Conservation (phyloP, 1,140 invertebrate species). For the Papilio polytes region DNA sequence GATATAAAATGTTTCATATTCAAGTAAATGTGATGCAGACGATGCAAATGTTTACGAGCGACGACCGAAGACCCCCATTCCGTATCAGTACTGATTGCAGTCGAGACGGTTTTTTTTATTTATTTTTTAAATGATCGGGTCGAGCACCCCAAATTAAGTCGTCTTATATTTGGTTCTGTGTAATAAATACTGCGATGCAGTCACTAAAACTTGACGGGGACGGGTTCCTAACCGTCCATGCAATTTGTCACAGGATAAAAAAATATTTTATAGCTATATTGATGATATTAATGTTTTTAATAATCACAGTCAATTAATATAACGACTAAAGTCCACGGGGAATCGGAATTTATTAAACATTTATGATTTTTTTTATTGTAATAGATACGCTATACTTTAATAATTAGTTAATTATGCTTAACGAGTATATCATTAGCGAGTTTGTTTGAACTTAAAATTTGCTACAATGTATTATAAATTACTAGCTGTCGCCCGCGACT, state of each 20-base stretch:
- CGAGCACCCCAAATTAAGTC: slow-evolving; percentile 18
- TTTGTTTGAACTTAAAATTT: not conserved
- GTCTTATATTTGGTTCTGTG: slow-evolving; percentile 13
- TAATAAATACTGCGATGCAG: slow-evolving; percentile 7
- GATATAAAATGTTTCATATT: slow-evolving; percentile 23
- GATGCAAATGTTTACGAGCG: slow-evolving; percentile 24
- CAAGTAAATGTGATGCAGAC: slow-evolving; percentile 12
- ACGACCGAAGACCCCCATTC: slow-evolving; percentile 19
- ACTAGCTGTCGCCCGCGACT: no score
- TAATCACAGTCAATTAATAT: slow-evolving; percentile 1
- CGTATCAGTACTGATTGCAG: slow-evolving; percentile 19
- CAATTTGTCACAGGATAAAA: not conserved
- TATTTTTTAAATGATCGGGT: not conserved
- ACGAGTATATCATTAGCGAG: not conserved
- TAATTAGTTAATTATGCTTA: not conserved
- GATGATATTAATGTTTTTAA: not conserved
- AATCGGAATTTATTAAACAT: not conserved
- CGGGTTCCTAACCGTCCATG: not conserved
- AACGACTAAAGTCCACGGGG: not conserved
- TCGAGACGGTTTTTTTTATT: not conserved
- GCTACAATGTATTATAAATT: not conserved
- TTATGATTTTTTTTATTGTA: not conserved
- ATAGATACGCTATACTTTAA: no score
- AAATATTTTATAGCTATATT: not conserved
- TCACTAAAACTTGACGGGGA: not conserved